Base-by-base conservation (phyloP, 2,113 vertebrate genomes). In the Rhinoderma darwinii region DNA sequence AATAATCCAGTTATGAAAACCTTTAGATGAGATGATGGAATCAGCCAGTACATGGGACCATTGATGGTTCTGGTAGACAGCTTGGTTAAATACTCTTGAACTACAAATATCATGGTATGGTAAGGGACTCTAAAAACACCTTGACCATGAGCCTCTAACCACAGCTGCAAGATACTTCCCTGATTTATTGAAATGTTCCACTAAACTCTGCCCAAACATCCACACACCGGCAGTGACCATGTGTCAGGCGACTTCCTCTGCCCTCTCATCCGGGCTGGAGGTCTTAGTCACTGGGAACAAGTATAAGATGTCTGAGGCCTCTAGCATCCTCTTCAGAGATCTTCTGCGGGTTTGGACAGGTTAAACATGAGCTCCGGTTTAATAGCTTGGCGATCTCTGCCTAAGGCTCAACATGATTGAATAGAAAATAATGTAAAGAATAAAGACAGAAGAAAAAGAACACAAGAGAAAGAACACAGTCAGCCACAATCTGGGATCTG, bases 241-340 rank as follows among this genome's bases (percentile, higher is more conserved):
- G 66, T 70, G 66, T 72, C 39, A 30, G 47, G 54, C 47, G 72
- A 72, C 75, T 80, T 86, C 84, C 84, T 63, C 51, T 86, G 74
- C n/a, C 20, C 27, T 79, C 84, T 72, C 84, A 30, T 37, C 32
- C 47, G 85, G 63, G 44, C 77, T 43, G 37, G 47, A 61, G 47
- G 61, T 32, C 85, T 87, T 73, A 81, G 77, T 74, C 63, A 87
- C 44, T 61, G 39, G 44, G 56, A 63, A 44, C 59, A 25, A 73
- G 39, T 14, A 20, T n/a, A 59, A 44, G 68, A 74, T 82, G 79
- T 47, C 37, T 59, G 37, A 73, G 39, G 39, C 66, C 47, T 56
- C 78, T 18, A 68, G 32, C 44, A 86, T 78, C 75, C 75, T 87
- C 22, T 41, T 80, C 61, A 41, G 35, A 81, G 76, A 51, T 7